These are phyloP conservation scores for Petrocephalus schoutedeni DNA, from an alignment of 2,797 vertebrate species.

Conservation along the genomic window DNA sequence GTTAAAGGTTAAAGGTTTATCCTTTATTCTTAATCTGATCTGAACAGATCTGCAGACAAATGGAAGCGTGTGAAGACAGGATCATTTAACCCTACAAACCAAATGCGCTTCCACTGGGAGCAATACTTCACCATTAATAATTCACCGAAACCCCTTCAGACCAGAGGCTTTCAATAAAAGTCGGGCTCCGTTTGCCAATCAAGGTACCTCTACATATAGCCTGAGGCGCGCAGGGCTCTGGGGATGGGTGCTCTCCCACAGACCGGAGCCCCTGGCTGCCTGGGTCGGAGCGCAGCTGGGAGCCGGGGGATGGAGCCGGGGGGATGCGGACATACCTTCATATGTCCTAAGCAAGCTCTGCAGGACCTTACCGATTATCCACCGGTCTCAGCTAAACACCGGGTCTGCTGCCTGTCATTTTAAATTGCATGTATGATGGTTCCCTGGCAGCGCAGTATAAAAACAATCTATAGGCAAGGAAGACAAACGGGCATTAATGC, in stretches of 20 bases:
- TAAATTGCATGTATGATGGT: background rate
- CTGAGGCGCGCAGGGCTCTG: background rate
- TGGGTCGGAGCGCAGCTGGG: background rate
- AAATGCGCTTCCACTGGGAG: background rate
- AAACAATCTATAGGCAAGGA: background rate
- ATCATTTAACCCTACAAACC: conserved; percentile 3
- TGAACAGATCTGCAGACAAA: background rate
- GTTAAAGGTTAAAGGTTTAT: background rate
- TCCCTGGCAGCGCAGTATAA: background rate
- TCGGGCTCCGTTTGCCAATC: background rate
- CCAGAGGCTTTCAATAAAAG: conserved; percentile 13
- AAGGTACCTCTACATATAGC: background rate
- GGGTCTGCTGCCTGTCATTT: background rate
- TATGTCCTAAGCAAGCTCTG: background rate
- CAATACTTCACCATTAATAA: conserved; percentile 27
- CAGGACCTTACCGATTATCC: background rate
- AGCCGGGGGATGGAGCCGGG: background rate
- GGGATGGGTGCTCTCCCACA: background rate
- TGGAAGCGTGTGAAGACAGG: background rate
- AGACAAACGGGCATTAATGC: background rate
- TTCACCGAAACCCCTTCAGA: conserved; percentile 10
- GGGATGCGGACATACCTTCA: background rate
- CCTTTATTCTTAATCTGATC: background rate
- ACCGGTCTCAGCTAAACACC: background rate
- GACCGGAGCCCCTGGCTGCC: background rate